Conservation (phyloP, 2,888 invertebrate species). For the Microplitis manilae region DNA sequence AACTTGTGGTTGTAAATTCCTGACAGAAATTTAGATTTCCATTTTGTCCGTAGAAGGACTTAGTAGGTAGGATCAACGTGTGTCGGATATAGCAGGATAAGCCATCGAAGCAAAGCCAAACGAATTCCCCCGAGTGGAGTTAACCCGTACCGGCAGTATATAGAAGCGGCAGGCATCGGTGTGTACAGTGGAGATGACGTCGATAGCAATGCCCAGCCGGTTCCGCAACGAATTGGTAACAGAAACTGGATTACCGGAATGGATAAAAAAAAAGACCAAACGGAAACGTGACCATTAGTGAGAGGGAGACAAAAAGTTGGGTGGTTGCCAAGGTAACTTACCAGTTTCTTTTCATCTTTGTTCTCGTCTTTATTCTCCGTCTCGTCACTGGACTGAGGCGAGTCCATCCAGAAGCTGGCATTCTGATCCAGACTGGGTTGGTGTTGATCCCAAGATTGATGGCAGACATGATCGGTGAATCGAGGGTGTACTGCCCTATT, state of each 20-base stretch:
- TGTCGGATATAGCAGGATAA: constrained; percentile 11
- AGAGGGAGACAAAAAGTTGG: constrained; percentile 51
- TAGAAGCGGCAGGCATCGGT: neutral
- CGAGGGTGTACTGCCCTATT: constrained; percentile 37
- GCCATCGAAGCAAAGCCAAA: neutral
- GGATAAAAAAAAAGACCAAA: constrained; percentile 47
- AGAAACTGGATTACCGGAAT: constrained; percentile 52
- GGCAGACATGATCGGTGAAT: constrained; percentile 50
- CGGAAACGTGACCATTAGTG: constrained; percentile 55
- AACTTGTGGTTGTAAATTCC: neutral
- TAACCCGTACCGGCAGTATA: neutral
- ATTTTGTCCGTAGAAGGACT: constrained; percentile 34
- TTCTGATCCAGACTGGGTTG: neutral
- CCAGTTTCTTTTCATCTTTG: constrained; percentile 14
- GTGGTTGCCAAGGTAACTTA: constrained; percentile 50
- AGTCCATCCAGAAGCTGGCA: neutral
- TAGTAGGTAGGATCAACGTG: constrained; percentile 39
- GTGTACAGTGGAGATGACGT: constrained; percentile 46
- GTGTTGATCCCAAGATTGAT: constrained; percentile 50
- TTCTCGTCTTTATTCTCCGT: constrained; percentile 31
- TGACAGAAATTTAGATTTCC: constrained; percentile 30
- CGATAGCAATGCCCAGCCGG: constrained; percentile 50
- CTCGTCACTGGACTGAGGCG: constrained; percentile 33
- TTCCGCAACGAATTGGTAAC: constrained; percentile 53
- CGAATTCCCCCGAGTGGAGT: constrained; percentile 43